These are phyloP conservation scores for Myrmophylax atrothorax DNA, from an alignment of 2,113 vertebrate genomes.

Conservation along the genomic window DNA sequence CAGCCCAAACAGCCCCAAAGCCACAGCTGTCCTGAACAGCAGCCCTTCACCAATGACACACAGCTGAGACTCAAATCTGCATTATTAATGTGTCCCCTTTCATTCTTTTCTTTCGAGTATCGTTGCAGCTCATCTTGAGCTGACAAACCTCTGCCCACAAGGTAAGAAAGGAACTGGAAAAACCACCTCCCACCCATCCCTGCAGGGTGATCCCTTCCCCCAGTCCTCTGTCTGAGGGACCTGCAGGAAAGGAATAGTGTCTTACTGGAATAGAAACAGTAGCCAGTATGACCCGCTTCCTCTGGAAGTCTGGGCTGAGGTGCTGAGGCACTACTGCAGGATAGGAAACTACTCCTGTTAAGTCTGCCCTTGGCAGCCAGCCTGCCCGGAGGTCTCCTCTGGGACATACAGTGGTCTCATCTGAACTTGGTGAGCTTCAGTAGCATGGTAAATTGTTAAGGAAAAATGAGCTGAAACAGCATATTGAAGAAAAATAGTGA, in stretches of 20 bases:
- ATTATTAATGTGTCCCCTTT: not conserved
- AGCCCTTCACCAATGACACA: not conserved
- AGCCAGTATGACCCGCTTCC: not conserved
- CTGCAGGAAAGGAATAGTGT: not conserved
- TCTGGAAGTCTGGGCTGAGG: not conserved
- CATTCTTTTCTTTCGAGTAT: not conserved
- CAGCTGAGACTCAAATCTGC: not conserved
- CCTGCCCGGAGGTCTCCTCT: rapidly evolving
- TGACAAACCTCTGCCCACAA: not conserved
- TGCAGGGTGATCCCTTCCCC: not conserved
- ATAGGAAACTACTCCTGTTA: not conserved
- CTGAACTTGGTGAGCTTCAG: not conserved
- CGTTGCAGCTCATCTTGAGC: not conserved
- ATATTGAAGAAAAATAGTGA: not conserved
- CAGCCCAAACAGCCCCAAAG: not conserved
- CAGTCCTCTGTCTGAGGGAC: not conserved
- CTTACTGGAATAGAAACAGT: not conserved
- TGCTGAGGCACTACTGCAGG: not conserved
- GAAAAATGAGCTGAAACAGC: not conserved
- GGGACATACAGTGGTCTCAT: not conserved
- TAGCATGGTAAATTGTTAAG: too few relatives aligned
- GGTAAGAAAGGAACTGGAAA: not conserved
- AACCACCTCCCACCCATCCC: not conserved
- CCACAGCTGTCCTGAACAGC: not conserved
- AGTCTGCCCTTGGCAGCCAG: not conserved